Percentiles rank a stretch among this genome's conserved stretches.
These are phyloP conservation scores for Henicopernis longicauda DNA, from an alignment of 2,113 vertebrate genomes.

Conservation along the genomic window DNA sequence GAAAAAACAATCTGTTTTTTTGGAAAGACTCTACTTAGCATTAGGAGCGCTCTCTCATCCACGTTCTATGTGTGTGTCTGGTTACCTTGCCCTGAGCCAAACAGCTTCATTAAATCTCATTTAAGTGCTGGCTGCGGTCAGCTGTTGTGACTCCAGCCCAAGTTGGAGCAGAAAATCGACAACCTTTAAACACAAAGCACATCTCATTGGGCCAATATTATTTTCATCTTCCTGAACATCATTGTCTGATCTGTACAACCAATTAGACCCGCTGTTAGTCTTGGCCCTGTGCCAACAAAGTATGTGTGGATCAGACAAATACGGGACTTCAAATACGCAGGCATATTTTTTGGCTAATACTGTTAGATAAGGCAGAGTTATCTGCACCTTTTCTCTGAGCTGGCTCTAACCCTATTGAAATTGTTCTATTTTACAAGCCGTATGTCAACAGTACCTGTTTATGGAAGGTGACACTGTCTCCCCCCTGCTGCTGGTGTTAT, in stretches of 20 bases:
- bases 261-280: conserved; percentile 37
- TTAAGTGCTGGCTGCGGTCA: background rate
- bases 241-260: background rate
- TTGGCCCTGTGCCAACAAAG: background rate
- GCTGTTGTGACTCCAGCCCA: conserved; percentile 29
- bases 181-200: background rate
- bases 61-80: background rate
- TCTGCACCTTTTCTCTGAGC: conserved; percentile 21
- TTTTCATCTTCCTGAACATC: conserved; percentile 44
- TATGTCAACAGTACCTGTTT: conserved; percentile 72
- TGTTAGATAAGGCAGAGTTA: conserved; percentile 53
- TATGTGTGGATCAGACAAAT: conserved; percentile 33
- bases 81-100: conserved; percentile 42
- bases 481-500: conserved; percentile 64
- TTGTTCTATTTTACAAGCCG: conserved; percentile 49
- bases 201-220: background rate
- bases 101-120: conserved; percentile 8
- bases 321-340: conserved; percentile 49
- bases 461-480: conserved; percentile 57
- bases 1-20: conserved; percentile 41
- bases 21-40: conserved; percentile 6
- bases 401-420: conserved; percentile 38
- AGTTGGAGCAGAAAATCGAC: conserved; percentile 26
- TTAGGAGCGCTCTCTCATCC: background rate
- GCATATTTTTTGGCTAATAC: conserved; percentile 32